Percentiles rank a stretch among this genome's conserved stretches.
phyloP scores from a whole-genome alignment of 1,140 invertebrate genomes.

The Paracyclopina nana region DNA sequence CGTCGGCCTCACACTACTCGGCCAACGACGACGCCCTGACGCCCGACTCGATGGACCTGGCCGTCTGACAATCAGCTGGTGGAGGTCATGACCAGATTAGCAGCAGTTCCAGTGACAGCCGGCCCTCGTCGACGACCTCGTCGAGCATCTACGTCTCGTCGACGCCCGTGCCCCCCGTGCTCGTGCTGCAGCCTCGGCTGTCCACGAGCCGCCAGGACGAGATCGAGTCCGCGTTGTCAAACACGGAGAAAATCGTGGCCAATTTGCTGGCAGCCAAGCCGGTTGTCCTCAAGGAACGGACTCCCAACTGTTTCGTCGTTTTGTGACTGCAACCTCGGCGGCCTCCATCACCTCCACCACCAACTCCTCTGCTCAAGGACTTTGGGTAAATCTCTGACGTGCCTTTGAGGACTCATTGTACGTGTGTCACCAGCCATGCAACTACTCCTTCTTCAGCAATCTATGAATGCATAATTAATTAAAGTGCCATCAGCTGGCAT shows the following conservation, averaged over 20 bases:
- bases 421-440: no score
- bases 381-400: no score
- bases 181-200: neutral
- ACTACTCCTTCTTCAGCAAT: no score
- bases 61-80: constrained; percentile 11
- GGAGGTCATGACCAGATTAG: no score
- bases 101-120: no score
- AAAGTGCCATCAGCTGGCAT: no score
- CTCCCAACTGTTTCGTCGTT: constrained; percentile 4
- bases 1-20: constrained; percentile 14
- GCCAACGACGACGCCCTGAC: constrained; percentile 8
- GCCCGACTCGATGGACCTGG: constrained; percentile 12
- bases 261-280: constrained; percentile 5
- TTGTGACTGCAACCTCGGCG: neutral
- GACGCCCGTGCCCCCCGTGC: neutral
- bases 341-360: no score
- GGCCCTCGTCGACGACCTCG: neutral
- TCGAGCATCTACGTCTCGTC: neutral
- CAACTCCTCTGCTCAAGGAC: no score
- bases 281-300: constrained; percentile 4
- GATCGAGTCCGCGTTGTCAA: constrained; percentile 10
- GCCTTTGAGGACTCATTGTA: no score
- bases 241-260: constrained; percentile 10
- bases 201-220: neutral
- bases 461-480: no score